Conservation (phyloP, 2,113 vertebrate species). For the Acanthisitta chloris region DNA sequence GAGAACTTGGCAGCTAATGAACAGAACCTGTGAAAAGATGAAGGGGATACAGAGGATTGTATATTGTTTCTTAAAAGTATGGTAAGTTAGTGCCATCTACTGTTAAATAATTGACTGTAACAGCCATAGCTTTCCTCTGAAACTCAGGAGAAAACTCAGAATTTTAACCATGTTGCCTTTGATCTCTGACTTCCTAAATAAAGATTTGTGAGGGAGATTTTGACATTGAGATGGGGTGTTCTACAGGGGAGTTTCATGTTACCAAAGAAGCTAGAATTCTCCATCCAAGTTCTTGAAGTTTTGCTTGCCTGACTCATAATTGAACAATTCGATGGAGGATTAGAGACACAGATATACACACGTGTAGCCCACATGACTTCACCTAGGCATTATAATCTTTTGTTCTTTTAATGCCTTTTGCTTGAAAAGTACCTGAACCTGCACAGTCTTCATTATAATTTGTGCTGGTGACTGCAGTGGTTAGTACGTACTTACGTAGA, state of each 20-base stretch:
- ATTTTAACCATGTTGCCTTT: background rate
- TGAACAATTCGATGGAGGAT: background rate
- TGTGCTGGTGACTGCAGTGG: background rate
- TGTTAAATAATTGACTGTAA: conserved; percentile 43
- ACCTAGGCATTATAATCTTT: background rate
- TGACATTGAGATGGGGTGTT: background rate
- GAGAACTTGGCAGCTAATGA: background rate
- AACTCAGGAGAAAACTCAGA: background rate
- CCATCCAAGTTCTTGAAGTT: background rate
- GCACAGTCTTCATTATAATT: background rate
- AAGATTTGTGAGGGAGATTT: background rate
- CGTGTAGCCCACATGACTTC: background rate
- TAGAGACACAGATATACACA: background rate
- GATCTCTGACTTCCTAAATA: background rate
- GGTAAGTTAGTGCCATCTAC: conserved; percentile 67
- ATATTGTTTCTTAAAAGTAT: background rate
- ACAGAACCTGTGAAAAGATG: background rate
- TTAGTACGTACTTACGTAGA: background rate
- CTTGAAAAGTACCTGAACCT: background rate
- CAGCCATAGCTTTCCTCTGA: background rate
- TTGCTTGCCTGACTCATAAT: background rate
- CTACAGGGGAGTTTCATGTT: background rate
- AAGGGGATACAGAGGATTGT: background rate
- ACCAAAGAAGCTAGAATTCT: background rate
- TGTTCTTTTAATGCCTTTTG: background rate